phyloP scores from a whole-genome alignment of 92 coral and sea anemone genomes.

The Zoanthus sansibaricus region DNA sequence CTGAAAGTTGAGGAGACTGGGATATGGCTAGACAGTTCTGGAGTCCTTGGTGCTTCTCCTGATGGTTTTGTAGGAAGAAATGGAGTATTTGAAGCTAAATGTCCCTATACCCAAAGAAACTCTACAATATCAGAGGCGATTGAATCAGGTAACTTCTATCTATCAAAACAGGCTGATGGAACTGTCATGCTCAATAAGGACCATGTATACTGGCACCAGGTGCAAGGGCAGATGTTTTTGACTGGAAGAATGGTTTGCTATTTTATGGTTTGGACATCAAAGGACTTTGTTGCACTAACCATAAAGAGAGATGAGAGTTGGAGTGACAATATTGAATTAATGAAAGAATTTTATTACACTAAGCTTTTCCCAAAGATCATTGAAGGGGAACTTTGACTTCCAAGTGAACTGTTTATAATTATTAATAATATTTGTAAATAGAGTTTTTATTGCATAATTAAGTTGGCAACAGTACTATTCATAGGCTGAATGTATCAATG shows the following conservation, averaged over 20 bases:
- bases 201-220: slow-evolving; percentile 65
- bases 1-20: slow-evolving; percentile 59
- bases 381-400: slow-evolving; percentile 50
- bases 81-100: slow-evolving; percentile 59
- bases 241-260: slow-evolving; percentile 47
- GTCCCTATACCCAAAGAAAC: slow-evolving; percentile 57
- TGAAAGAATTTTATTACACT: slow-evolving; percentile 48
- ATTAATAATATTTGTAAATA: not conserved
- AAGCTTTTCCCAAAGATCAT: slow-evolving; percentile 58
- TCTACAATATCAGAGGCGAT: slow-evolving; percentile 54
- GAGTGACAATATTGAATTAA: slow-evolving; percentile 36
- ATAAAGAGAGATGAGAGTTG: slow-evolving; percentile 55
- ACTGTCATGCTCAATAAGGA: slow-evolving; percentile 34
- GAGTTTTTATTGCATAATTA: not conserved
- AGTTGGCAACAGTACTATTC: slow-evolving; percentile 8
- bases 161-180: slow-evolving; percentile 39
- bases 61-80: slow-evolving; percentile 62
- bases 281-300: slow-evolving; percentile 35
- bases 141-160: slow-evolving; percentile 41
- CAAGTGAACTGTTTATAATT: not conserved
- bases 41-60: slow-evolving; percentile 66
- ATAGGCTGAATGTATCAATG: not conserved
- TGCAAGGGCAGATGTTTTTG: slow-evolving; percentile 53
- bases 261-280: slow-evolving; percentile 59
- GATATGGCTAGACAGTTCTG: slow-evolving; percentile 61